Evolutionary conservation across 2,113 vertebrate genomes (phyloP).

Genomic region (Megaptera novaeangliae): DNA sequence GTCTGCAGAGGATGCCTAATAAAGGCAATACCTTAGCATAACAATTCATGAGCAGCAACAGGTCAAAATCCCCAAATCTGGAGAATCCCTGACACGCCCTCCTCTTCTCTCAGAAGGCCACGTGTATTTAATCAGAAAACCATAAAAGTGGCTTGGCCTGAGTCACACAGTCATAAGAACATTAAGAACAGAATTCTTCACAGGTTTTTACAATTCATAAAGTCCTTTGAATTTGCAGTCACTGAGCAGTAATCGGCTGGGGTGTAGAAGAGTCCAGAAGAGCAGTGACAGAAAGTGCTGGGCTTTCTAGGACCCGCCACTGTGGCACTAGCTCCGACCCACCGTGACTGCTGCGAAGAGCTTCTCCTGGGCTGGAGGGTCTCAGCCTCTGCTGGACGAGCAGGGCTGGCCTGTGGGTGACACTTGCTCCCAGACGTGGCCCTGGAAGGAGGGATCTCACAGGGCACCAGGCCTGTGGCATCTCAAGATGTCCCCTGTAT

Average conservation of each 20-base stretch:
- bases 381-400: rapidly evolving
- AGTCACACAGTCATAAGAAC: not conserved
- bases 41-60: rapidly evolving
- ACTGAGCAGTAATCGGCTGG: rapidly evolving
- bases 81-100: rapidly evolving
- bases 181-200: not conserved
- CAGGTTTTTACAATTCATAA: not conserved
- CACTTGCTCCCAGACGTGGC: not conserved
- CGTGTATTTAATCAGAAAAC: not conserved
- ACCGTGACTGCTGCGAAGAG: not conserved
- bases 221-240: not conserved
- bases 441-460: not conserved
- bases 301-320: not conserved
- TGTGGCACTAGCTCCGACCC: not conserved
- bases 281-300: rapidly evolving
- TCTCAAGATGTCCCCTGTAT: not conserved
- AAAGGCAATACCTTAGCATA: not conserved
- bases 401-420: not conserved
- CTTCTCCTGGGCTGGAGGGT: rapidly evolving
- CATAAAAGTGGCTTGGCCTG: rapidly evolving
- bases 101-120: not conserved
- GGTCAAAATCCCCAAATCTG: not conserved
- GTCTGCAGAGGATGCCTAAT: not conserved
- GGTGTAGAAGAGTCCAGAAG: not conserved
- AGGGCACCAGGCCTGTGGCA: not conserved